Evolutionary conservation across 2,888 invertebrate species (phyloP).

Genomic region (Torymus texanus): DNA sequence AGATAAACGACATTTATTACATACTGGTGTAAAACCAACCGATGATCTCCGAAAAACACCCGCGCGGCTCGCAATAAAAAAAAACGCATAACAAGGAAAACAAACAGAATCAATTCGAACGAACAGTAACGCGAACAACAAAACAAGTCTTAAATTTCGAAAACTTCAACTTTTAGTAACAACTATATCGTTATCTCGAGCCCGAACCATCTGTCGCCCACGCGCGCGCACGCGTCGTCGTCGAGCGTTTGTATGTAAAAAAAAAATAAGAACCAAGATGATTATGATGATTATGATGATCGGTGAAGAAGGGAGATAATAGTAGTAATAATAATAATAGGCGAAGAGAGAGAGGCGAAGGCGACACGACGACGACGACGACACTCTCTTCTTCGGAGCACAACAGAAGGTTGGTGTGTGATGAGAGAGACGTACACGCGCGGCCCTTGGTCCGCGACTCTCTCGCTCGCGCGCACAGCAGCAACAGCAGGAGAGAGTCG

Average conservation of each 20-base stretch:
- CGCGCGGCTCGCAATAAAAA: not conserved
- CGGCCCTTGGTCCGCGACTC: slow-evolving; percentile 2
- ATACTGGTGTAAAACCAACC: slow-evolving; percentile 5
- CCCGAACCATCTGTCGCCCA: too few relatives aligned
- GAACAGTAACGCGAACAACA: slow-evolving; percentile 20
- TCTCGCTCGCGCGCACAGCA: slow-evolving; percentile 40
- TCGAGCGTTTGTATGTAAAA: slow-evolving; percentile 14
- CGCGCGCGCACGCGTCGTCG: slow-evolving; percentile 21
- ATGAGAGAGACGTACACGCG: too few relatives aligned
- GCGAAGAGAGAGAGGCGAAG: slow-evolving; percentile 27
- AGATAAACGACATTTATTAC: not conserved
- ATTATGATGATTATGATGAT: slow-evolving; percentile 39
- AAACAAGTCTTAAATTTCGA: not conserved
- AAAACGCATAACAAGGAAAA: slow-evolving; percentile 24
- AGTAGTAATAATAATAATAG: slow-evolving; percentile 7
- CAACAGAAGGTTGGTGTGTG: not conserved
- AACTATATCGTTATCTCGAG: too few relatives aligned
- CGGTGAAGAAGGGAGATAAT: slow-evolving; percentile 12
- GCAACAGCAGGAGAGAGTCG: slow-evolving; percentile 49
- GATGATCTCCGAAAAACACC: slow-evolving; percentile 9
- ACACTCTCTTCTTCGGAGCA: not conserved
- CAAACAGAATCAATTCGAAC: slow-evolving; percentile 6
- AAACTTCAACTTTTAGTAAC: too few relatives aligned
- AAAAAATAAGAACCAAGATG: slow-evolving; percentile 33
- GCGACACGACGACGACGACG: not conserved